phyloP scores from a whole-genome alignment of 1,140 invertebrate genomes.

The Diploscapter pachys region DNA sequence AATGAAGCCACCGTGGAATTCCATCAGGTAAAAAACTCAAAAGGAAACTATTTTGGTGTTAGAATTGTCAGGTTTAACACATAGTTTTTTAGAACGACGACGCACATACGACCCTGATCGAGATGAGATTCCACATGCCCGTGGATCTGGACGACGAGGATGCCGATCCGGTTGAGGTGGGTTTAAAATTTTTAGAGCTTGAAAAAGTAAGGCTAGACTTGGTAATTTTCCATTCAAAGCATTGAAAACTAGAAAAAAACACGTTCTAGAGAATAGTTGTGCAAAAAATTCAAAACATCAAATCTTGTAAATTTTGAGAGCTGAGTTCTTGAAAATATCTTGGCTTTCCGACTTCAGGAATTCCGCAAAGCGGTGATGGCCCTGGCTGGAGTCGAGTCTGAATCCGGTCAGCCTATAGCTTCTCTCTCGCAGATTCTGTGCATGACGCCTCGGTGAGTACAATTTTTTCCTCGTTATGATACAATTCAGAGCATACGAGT shows the following conservation, averaged over 20 bases:
- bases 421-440: slow-evolving; percentile 95
- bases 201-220: not conserved
- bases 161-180: slow-evolving; percentile 75
- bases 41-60: slow-evolving; percentile 7
- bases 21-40: slow-evolving; percentile 64
- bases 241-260: slow-evolving; percentile 15
- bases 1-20: slow-evolving; percentile 98
- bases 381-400: slow-evolving; percentile 94
- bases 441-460: slow-evolving; percentile 82
- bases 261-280: slow-evolving; percentile 1
- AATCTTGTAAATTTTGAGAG: not conserved
- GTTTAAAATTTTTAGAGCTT: not conserved
- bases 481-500: slow-evolving; percentile 3
- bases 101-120: slow-evolving; percentile 88
- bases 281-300: not conserved
- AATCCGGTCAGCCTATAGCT: slow-evolving; percentile 93
- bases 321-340: too few relatives aligned
- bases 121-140: slow-evolving; percentile 96
- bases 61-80: too few relatives aligned
- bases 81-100: slow-evolving; percentile 80
- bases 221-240: not conserved
- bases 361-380: slow-evolving; percentile 89
- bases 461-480: not conserved
- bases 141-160: slow-evolving; percentile 67
- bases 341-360: slow-evolving; percentile 61